Percentiles rank a stretch among this genome's conserved stretches.
Conservation (phyloP, 30 jellyfish, hydroid and myxozoan genomes). For the Chironex yamaguchii region DNA sequence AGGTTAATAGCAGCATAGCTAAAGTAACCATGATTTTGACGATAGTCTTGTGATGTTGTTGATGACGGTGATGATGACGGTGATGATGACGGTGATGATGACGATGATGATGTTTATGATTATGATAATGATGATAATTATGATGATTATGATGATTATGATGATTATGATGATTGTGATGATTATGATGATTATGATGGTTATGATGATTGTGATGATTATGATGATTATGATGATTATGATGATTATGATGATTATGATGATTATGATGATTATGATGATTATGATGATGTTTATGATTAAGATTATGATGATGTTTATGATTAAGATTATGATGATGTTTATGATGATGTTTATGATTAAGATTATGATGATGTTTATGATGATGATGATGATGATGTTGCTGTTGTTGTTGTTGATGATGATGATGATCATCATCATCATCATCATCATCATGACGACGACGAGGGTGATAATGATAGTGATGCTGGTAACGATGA, state of each 20-base stretch:
- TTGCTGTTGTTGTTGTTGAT: background rate
- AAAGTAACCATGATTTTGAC: background rate
- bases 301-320: constrained; percentile 13
- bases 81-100: constrained; percentile 17
- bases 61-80: constrained; percentile 6
- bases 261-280: constrained; percentile 11
- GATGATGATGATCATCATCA: constrained; percentile 11
- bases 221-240: constrained; percentile 5
- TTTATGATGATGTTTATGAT: background rate
- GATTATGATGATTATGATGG: constrained; percentile 10
- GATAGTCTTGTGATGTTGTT: constrained; percentile 18
- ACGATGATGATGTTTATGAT: constrained; percentile 8
- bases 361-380: constrained; percentile 2
- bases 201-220: constrained; percentile 4
- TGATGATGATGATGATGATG: constrained; percentile 13
- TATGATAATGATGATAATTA: background rate
- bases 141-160: constrained; percentile 14
- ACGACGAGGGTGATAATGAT: constrained; percentile 2
- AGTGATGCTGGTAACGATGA: constrained; percentile 8
- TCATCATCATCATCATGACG: background rate
- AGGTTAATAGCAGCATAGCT: no score
- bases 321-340: constrained; percentile 11
- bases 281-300: constrained; percentile 11
- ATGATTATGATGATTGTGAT: background rate
- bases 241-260: constrained; percentile 3